Conservation (phyloP, 2,888 invertebrate genomes). For the Cyrtodaria siliqua region DNA sequence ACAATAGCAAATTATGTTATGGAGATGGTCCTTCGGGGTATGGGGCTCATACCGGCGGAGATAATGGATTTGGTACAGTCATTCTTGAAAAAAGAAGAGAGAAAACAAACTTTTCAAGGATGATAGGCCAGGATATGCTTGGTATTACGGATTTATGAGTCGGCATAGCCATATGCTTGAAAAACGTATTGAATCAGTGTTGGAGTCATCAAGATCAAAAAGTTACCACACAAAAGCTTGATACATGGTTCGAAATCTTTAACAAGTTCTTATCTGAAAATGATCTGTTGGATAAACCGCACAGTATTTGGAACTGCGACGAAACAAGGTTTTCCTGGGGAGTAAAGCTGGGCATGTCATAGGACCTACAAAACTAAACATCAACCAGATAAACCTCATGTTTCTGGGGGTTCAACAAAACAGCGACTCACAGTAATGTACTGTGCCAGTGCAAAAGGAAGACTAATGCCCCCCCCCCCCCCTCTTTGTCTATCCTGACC, state of each 20-base stretch:
- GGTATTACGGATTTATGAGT: no score
- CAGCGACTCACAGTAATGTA: constrained; percentile 4
- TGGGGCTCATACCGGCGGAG: constrained; percentile 5
- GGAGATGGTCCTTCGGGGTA: neutral
- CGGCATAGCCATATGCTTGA: no score
- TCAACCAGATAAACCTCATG: no score
- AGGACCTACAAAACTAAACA: neutral
- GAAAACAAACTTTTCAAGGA: neutral
- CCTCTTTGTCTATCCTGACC: neutral
- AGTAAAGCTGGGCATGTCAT: neutral
- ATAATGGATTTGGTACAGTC: neutral
- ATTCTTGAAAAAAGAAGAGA: constrained; percentile 2
- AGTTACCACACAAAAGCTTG: neutral
- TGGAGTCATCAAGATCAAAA: neutral
- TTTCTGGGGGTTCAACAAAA: no score
- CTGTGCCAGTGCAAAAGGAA: neutral
- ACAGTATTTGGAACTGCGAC: neutral
- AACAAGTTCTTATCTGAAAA: neutral
- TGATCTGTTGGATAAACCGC: neutral
- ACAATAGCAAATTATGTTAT: neutral
- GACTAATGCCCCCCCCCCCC: neutral
- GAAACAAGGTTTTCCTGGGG: neutral
- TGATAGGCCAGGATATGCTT: no score
- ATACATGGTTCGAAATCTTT: neutral
- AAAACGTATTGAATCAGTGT: neutral